Base-by-base conservation (phyloP, 2,888 invertebrate species). In the Parasteatoda lunata region DNA sequence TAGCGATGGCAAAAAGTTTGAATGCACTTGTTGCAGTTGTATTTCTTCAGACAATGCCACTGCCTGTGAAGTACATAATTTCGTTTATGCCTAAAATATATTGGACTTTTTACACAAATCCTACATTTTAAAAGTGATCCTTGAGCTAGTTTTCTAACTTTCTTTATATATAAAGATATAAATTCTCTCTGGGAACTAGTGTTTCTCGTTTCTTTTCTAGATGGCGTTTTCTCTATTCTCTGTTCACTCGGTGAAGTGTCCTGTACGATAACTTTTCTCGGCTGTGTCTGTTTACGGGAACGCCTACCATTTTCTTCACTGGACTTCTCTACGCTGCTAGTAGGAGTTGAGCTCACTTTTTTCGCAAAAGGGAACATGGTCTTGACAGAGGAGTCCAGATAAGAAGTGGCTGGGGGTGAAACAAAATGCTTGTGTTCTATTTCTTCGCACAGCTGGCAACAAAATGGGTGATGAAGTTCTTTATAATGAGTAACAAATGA, bases 61-160 rank as follows among this genome's bases (percentile, higher is more conserved):
- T 81, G 88, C 59, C 49, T 73, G 64, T 88, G 88, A 71, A 88
- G 86, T 71, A 88, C 51, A 78, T 79, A 86, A 76, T 88, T 88
- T 45, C 77, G 81, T 72, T 86, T 88, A 84, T 88, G 85, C 75
- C 88, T 79, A 84, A 86, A 88, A 83, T 78, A 86, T 77, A 88
- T 79, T 73, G 84, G 88, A 83, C 83, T 54, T 84, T 81, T 88
- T 66, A 84, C 78, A 80, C 88, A 88, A 45, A 88, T 71, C 65
- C 83, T 88, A 84, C 88, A 88, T 49, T 78, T 88, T 66, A 80
- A 84, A 88, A 88, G 84, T 72, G 88, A 79, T 69, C 70, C 75
- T 84, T 88, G 84, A 84, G 84, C 80, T 84, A 84, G 70, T 76
- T 81, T 80, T 51, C 80, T 80, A 84, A 88, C 77, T 72, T 88